phyloP scores from a whole-genome alignment of 2,797 vertebrate species.

The Phataginus tetradactyla region DNA sequence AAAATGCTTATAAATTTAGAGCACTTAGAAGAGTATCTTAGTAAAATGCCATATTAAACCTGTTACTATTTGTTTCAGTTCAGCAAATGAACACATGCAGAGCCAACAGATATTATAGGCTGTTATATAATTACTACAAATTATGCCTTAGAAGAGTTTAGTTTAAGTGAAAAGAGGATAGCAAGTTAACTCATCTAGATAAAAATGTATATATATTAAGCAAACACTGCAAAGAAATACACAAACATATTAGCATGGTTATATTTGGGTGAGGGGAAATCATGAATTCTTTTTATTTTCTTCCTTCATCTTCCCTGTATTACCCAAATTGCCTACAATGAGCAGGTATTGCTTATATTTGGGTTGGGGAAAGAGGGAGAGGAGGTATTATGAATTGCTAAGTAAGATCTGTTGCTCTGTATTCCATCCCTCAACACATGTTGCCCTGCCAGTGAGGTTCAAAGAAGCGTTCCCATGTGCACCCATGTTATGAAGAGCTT shows the following conservation, averaged over 20 bases:
- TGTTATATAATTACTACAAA: background rate
- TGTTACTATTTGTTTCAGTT: background rate
- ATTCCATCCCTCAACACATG: background rate
- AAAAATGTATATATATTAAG: background rate
- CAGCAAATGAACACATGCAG: background rate
- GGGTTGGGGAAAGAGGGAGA: background rate
- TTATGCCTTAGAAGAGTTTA: background rate
- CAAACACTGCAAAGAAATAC: background rate
- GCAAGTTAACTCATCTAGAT: conserved; percentile 9
- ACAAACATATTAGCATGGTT: background rate
- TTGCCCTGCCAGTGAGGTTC: background rate
- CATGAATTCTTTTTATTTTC: background rate
- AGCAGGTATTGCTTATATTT: background rate
- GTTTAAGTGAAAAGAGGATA: background rate
- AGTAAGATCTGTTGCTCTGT: background rate
- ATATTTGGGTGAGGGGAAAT: background rate
- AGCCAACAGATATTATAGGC: background rate
- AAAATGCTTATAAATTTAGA: background rate
- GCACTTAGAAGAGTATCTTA: background rate
- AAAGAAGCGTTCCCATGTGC: background rate
- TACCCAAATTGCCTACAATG: background rate
- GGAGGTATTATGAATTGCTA: background rate
- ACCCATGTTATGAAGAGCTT: background rate
- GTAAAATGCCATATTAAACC: background rate
- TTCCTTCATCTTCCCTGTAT: background rate